A percentile compares a stretch with the other conserved stretches of the same genome.
phyloP scores from a whole-genome alignment of 2,113 vertebrate species.

The Solenodon paradoxus region DNA sequence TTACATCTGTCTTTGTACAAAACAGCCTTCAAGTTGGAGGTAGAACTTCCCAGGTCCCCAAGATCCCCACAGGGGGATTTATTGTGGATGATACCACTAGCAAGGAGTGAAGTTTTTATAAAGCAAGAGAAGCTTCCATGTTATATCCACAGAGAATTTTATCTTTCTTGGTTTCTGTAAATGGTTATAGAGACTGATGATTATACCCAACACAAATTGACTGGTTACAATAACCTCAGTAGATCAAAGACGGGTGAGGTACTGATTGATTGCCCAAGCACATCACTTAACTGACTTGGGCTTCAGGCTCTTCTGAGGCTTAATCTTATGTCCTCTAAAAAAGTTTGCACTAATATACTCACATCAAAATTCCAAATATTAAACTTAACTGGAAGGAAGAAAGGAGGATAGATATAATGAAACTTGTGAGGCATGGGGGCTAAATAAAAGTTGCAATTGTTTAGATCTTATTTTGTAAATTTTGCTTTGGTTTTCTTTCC shows the following conservation, averaged over 20 bases:
- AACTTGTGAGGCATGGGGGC: background rate
- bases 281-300: background rate
- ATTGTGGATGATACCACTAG: background rate
- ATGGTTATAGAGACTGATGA: background rate
- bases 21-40: background rate
- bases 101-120: background rate
- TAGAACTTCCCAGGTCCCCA: background rate
- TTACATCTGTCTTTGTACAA: background rate
- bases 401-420: background rate
- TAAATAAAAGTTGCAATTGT: background rate
- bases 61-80: background rate
- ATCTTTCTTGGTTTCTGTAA: background rate
- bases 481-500: background rate
- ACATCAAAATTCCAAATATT: background rate
- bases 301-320: background rate
- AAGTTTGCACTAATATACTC: background rate
- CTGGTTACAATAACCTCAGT: background rate
- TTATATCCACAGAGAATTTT: background rate
- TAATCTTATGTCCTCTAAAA: background rate
- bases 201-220: background rate
- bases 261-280: background rate
- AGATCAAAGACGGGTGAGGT: background rate
- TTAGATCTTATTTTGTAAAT: background rate
- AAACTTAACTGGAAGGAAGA: conserved; percentile 1
- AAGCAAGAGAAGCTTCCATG: background rate